These are phyloP conservation scores for Betta splendens DNA, from an alignment of 2,797 vertebrate species.

Conservation along the genomic window DNA sequence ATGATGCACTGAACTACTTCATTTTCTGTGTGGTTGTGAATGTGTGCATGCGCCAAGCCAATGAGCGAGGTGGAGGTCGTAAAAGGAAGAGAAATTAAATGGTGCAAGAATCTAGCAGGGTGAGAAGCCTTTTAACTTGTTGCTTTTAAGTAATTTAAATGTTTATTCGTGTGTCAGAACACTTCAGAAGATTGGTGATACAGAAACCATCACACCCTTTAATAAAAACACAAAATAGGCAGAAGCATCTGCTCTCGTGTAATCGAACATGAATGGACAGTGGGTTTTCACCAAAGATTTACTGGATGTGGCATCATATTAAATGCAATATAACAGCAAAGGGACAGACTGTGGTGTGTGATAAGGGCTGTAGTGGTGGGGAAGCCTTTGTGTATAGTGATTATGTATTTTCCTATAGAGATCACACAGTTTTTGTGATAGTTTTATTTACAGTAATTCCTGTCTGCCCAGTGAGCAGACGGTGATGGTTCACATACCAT, in stretches of 20 bases:
- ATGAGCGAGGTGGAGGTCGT: slow-evolving; percentile 19
- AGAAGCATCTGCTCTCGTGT: slow-evolving; percentile 47
- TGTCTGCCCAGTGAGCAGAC: slow-evolving; percentile 38
- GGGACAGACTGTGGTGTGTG: slow-evolving; percentile 35
- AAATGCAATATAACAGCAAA: slow-evolving; percentile 75
- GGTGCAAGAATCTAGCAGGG: slow-evolving; percentile 38
- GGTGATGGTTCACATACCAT: slow-evolving; percentile 45
- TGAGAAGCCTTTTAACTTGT: slow-evolving; percentile 34
- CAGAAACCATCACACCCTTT: slow-evolving; percentile 34
- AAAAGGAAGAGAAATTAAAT: slow-evolving; percentile 25
- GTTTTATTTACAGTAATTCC: slow-evolving; percentile 47
- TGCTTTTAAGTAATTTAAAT: slow-evolving; percentile 71
- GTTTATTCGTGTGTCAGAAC: slow-evolving; percentile 37
- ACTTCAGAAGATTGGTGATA: slow-evolving; percentile 28
- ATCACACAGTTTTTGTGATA: slow-evolving; percentile 51
- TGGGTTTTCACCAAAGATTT: slow-evolving; percentile 90
- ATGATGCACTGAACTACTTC: slow-evolving; percentile 64
- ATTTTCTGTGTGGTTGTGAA: slow-evolving; percentile 28
- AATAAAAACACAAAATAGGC: slow-evolving; percentile 9
- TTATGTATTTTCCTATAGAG: slow-evolving; percentile 43
- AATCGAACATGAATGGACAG: slow-evolving; percentile 51
- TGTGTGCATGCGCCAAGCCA: slow-evolving; percentile 41
- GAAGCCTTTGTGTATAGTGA: slow-evolving; percentile 52
- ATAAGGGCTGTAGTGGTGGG: slow-evolving; percentile 47
- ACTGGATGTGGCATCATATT: slow-evolving; percentile 75